Evolutionary conservation across 2,888 invertebrate species (phyloP).

Genomic region (Xanthia icteritia): DNA sequence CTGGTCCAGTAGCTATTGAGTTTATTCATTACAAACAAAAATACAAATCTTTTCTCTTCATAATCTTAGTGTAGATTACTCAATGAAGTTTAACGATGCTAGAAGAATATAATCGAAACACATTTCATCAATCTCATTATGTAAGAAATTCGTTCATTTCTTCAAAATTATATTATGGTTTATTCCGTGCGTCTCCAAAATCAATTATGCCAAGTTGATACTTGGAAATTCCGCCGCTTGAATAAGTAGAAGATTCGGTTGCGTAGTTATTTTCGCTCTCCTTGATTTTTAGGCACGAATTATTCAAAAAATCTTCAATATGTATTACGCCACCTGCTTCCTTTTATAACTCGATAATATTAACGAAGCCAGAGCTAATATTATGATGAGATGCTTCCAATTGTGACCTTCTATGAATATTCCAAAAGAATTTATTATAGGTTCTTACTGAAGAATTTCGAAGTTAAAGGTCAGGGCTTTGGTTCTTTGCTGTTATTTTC

Average conservation of each 20-base stretch:
- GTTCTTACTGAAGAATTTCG: neutral
- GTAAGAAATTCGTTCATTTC: neutral
- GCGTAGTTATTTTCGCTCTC: neutral
- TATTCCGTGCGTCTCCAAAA: neutral
- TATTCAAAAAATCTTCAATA: neutral
- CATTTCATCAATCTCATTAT: neutral
- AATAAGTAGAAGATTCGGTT: too few species aligned
- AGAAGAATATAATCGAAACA: neutral
- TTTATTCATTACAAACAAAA: neutral
- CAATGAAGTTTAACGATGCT: neutral
- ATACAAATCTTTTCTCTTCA: neutral
- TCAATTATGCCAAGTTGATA: neutral
- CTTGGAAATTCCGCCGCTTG: neutral
- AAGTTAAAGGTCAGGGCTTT: neutral
- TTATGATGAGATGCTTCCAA: neutral
- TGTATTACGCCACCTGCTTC: neutral
- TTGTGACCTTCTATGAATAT: neutral
- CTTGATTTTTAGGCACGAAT: neutral
- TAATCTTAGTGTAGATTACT: neutral
- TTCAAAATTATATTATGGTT: neutral
- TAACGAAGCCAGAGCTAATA: neutral
- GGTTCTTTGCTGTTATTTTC: neutral
- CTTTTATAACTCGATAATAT: constrained; percentile 8
- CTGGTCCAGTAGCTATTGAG: too few species aligned
- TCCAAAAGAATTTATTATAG: neutral